Percentiles rank a stretch among this genome's conserved stretches.
phyloP scores from a whole-genome alignment of 1,140 invertebrate species.

The Atta cephalotes region DNA sequence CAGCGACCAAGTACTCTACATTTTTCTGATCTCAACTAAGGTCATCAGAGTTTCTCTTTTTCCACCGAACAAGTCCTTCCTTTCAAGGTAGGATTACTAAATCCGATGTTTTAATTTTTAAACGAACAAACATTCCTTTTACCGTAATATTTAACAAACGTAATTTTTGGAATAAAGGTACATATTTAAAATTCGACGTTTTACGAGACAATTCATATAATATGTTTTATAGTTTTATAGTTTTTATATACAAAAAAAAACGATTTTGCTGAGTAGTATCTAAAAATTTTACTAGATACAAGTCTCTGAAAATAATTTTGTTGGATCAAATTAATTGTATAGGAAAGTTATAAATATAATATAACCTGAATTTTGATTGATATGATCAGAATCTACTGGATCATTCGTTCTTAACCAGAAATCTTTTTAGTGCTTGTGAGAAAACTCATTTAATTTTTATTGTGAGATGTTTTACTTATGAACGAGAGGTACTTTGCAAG shows the following conservation, averaged over 20 bases:
- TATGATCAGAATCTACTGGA: no score
- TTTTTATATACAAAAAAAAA: no score
- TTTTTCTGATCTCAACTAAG: conserved; percentile 11
- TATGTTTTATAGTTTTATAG: no score
- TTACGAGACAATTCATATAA: background rate
- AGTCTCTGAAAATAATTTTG: no score
- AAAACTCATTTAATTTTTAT: background rate
- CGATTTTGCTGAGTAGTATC: no score
- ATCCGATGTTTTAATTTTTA: background rate
- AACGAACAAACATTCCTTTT: background rate
- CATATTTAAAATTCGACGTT: background rate
- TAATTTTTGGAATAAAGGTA: background rate
- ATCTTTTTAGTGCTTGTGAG: background rate
- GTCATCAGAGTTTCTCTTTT: background rate
- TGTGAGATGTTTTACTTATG: background rate
- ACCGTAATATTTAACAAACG: background rate
- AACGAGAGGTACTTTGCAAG: background rate
- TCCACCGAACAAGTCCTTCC: background rate
- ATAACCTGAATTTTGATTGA: no score
- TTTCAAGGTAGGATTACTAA: conserved; percentile 6
- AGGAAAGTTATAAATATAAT: no score
- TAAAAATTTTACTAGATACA: no score
- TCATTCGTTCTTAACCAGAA: no score
- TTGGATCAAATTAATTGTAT: no score
- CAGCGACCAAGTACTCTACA: conserved; percentile 12